Conservation (phyloP, 2,113 vertebrate genomes). For the Dascyllus trimaculatus region DNA sequence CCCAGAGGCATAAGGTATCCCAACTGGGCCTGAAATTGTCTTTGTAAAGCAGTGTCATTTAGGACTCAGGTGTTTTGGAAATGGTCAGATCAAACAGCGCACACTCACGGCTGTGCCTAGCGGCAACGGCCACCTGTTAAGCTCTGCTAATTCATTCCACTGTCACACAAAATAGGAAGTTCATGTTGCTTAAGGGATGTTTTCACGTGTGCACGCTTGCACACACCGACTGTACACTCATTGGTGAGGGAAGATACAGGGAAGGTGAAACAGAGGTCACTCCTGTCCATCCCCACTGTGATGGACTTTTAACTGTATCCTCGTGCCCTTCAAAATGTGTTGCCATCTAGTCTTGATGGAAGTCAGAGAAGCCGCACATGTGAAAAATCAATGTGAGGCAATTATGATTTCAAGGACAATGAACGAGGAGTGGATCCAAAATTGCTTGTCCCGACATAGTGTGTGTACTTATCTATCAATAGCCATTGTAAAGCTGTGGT, state of each 20-base stretch:
- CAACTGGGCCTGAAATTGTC: conserved; percentile 44
- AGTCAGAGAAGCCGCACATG: conserved; percentile 51
- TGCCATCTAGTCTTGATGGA: conserved; percentile 41
- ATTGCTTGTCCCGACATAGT: conserved; percentile 70
- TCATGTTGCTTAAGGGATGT: conserved; percentile 14
- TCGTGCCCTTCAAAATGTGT: conserved; percentile 67
- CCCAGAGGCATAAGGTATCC: conserved; percentile 19
- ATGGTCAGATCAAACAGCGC: conserved; percentile 43
- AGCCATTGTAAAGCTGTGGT: conserved; percentile 74
- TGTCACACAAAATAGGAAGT: conserved; percentile 29
- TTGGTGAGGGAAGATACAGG: conserved; percentile 12
- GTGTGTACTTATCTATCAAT: conserved; percentile 77
- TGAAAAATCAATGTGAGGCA: conserved; percentile 80
- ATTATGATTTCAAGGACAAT: conserved; percentile 82
- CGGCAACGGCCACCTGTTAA: conserved; percentile 63
- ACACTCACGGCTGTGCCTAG: conserved; percentile 47
- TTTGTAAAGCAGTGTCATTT: conserved; percentile 51
- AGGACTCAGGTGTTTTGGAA: conserved; percentile 56
- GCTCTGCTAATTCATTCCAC: conserved; percentile 53
- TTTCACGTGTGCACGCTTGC: conserved; percentile 21
- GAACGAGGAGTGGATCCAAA: conserved; percentile 72
- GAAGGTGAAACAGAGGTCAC: conserved; percentile 62
- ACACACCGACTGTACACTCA: conserved; percentile 36
- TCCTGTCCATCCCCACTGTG: conserved; percentile 41
- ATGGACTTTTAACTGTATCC: conserved; percentile 60